Evolutionary conservation across 2,797 vertebrate species (phyloP).

Genomic region (Pelobates cultripes): DNA sequence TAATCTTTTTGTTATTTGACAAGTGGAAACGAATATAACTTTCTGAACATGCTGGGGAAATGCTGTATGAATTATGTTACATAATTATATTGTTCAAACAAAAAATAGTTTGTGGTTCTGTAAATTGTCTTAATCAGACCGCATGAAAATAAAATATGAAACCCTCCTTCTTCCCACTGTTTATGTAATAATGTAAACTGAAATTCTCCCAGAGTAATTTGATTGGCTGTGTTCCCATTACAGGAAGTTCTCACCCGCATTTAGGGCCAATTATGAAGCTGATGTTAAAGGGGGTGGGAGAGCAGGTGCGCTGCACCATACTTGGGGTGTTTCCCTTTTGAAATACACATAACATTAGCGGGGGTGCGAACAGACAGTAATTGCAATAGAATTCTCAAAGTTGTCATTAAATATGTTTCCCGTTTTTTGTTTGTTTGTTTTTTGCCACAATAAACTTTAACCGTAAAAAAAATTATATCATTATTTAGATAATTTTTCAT

Average conservation of each 20-base stretch:
- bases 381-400: conserved; percentile 39
- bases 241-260: conserved; percentile 15
- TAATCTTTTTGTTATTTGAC: too few species aligned
- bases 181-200: too few species aligned
- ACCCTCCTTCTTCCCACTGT: too few species aligned
- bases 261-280: conserved; percentile 23
- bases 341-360: conserved; percentile 52
- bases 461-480: conserved; percentile 11
- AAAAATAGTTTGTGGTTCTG: too few species aligned
- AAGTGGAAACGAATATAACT: too few species aligned
- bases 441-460: conserved; percentile 21
- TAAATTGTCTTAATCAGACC: too few species aligned
- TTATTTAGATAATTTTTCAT: neutral
- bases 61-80: too few species aligned
- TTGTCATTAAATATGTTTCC: conserved; percentile 4
- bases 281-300: conserved; percentile 23
- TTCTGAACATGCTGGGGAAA: too few species aligned
- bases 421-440: conserved; percentile 3
- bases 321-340: conserved; percentile 31
- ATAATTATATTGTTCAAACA: too few species aligned
- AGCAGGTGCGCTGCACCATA: conserved; percentile 47
- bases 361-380: conserved; percentile 49
- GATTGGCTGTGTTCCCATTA: neutral
- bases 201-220: neutral
- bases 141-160: too few species aligned